Evolutionary conservation across 2,113 vertebrate genomes (phyloP), one percentile per base, ranked within the genome.

Genomic region (Microtus richardsoni): DNA sequence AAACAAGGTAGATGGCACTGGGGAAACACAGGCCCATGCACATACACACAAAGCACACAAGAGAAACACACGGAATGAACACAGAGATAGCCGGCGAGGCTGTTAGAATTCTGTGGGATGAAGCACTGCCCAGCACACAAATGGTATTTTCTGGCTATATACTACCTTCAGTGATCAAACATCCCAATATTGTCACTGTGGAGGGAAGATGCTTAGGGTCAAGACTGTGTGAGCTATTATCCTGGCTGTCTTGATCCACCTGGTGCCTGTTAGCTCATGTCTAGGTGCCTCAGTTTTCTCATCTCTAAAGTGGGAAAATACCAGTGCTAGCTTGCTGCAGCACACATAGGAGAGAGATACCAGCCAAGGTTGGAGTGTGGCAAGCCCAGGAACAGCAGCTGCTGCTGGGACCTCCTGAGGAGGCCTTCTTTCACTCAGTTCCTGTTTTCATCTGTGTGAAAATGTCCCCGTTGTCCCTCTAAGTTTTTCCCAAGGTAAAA

Each of bases 401-500:
- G 60, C 28, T 73, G 36, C 2, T 36, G 13, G 58, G 39, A 13
- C 0, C 21, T 80, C n/a, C 24, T 17, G 52, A 94, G 87, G 86
- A 89, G 44, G 71, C 11, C 16, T 30, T 86, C 52, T 10, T 96
- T 96, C 70, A 66, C 73, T 49, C 11, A 77, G 70, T 44, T 85
- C 92, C 88, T 89, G 60, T 93, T 95, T 89, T 68, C 73, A 88
- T 93, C 68, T 88, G 82, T 87, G 70, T 84, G 54, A 68, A 93
- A 88, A 86, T 58, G 52, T 70, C 54, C 78, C 77, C 0, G 79
- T 83, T 96, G 95, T n/a, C 60, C 94, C 47, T 88, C 86, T 49
- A 62, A 97, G 88, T 82, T 96, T 94, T 90, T 91, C 97, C 89
- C 95, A 73, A 44, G 95, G 80, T 86, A 60, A 95, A 70, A 97